Evolutionary conservation across 30 jellyfish, hydroid and myxozoan species (phyloP), one percentile per base, ranked within the genome.

Genomic region (Phacellophora camtschatica): DNA sequence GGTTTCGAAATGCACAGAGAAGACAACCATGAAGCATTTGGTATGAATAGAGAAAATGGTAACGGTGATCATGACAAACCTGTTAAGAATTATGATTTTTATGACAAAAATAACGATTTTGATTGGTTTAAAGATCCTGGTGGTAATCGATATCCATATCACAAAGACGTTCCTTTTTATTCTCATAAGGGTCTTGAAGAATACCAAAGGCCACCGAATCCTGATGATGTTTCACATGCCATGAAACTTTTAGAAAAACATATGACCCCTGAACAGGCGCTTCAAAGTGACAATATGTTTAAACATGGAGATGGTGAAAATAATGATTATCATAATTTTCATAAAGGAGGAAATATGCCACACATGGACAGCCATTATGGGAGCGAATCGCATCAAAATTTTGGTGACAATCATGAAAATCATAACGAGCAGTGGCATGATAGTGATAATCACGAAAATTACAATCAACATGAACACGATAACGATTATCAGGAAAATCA

Each of bases 21-120:
- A n/a, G n/a, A n/a, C n/a, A n/a, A n/a, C n/a, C n/a, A n/a, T n/a
- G n/a, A n/a, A 28, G 20, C 61, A 10, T 46, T 4, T 46, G 61
- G 61, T 46, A 46, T 46, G 61, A 46, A 13, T 46, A 46, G 61
- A 46, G n/a, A 16, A 23, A 46, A 10, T 46, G 25, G 28, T 3
- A 23, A 46, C 20, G 61, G 61, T 46, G 0, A 10, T 46, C 61
- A 11, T 2, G 81, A 36, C 30, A 37, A 36, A 63, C 81, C 81
- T 9, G 77, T 80, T 0, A 66, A 61, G 41, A 50, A 42, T 31
- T 80, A 80, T 50, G 91, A 80, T 36, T 80, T 80, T 62, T 80
- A 80, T 55, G 83, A 80, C 34, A 58, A 73, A 29, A 36, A 57
- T 13, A 73, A 54, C 13, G 86, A 73, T 2, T 73, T 73, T 56